Evolutionary conservation across 64 coral and sea anemone species (phyloP).

Genomic region (Stichodactyla mertensii): DNA sequence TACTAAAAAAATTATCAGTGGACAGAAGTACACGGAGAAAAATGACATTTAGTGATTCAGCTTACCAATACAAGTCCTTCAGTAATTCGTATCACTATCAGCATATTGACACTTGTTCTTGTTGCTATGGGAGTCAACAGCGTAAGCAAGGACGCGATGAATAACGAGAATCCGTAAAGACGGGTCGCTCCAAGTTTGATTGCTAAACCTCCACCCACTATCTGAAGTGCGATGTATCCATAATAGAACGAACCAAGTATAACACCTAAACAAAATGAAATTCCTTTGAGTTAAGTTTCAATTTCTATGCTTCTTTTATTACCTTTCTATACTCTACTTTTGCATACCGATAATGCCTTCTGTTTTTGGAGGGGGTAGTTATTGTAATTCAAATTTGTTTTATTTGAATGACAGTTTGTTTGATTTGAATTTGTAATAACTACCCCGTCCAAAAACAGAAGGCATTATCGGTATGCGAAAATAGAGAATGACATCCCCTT

Average conservation of each 20-base stretch:
- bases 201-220: conserved; percentile 73
- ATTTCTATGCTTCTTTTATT: background rate
- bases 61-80: conserved; percentile 83
- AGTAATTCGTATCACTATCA: conserved; percentile 49
- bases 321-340: too few relatives aligned
- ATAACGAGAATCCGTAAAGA: conserved; percentile 62
- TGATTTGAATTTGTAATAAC: too few relatives aligned
- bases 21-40: too few relatives aligned
- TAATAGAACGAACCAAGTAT: conserved; percentile 88
- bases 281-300: too few relatives aligned
- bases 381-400: too few relatives aligned
- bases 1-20: too few relatives aligned
- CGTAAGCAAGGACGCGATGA: conserved; percentile 57
- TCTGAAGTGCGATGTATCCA: conserved; percentile 77
- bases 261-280: conserved; percentile 37
- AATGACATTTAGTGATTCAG: background rate
- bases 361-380: too few relatives aligned
- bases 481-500: too few relatives aligned
- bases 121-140: conserved; percentile 60
- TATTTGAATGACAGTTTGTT: too few relatives aligned
- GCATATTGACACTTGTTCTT: conserved; percentile 40
- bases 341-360: background rate
- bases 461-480: too few relatives aligned
- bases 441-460: too few relatives aligned
- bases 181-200: conserved; percentile 76